Conservation (phyloP, 2,888 invertebrate genomes). For the Phengaris arion region DNA sequence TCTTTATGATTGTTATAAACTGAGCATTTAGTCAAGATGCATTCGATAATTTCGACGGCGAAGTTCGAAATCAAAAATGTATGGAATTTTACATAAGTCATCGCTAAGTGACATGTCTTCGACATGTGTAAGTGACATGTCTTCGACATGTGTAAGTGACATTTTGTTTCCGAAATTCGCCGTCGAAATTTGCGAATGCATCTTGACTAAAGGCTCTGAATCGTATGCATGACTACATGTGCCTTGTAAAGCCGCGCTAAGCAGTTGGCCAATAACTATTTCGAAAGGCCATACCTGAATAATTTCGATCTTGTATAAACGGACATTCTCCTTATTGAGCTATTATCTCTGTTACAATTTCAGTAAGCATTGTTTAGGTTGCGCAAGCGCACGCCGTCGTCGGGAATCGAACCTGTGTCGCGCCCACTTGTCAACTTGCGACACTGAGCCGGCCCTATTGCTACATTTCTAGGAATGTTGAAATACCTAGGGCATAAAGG, state of each 20-base stretch:
- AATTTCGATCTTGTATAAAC: constrained; percentile 1
- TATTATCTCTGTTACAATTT: constrained; percentile 21
- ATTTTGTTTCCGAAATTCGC: too few relatives aligned
- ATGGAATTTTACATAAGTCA: too few relatives aligned
- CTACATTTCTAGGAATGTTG: constrained; percentile 30
- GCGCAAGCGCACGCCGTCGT: constrained; percentile 44
- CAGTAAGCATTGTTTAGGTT: constrained; percentile 30
- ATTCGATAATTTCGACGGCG: too few relatives aligned
- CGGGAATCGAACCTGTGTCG: constrained; percentile 46
- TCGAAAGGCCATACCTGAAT: constrained; percentile 2
- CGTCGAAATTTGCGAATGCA: too few relatives aligned
- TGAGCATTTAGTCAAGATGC: too few relatives aligned
- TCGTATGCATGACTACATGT: background rate
- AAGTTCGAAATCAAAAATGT: too few relatives aligned
- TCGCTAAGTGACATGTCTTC: too few relatives aligned
- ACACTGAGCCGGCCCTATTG: constrained; percentile 35
- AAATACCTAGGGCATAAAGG: constrained; percentile 31
- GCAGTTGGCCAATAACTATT: background rate
- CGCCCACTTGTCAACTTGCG: constrained; percentile 54
- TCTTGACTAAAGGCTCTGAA: too few relatives aligned
- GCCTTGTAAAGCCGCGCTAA: background rate
- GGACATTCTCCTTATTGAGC: constrained; percentile 10
- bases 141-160: too few relatives aligned
- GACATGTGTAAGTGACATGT: too few relatives aligned
- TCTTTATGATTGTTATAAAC: background rate